These are phyloP conservation scores for Speoplatyrhinus poulsoni DNA, from an alignment of 2,113 vertebrate species.

Conservation along the genomic window DNA sequence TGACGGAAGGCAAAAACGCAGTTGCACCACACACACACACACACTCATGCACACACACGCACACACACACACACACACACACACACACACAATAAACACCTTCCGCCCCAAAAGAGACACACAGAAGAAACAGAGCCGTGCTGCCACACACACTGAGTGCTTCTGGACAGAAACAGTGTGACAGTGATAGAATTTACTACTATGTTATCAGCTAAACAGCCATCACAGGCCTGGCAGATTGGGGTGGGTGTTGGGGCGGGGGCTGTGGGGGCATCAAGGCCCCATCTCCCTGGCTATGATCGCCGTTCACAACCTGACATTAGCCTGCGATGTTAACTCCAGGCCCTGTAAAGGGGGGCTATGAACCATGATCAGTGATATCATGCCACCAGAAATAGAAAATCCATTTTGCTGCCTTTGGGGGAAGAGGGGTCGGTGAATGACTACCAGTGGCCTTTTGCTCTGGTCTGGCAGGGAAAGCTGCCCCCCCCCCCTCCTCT, in stretches of 20 bases:
- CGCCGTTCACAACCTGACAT: conserved; percentile 74
- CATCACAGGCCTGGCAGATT: conserved; percentile 76
- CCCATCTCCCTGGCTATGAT: conserved; percentile 78
- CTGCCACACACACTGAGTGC: conserved; percentile 58
- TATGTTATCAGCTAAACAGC: conserved; percentile 80
- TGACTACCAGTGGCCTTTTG: conserved; percentile 76
- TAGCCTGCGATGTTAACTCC: conserved; percentile 79
- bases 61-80: not conserved
- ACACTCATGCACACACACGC: not conserved
- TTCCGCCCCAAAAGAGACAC: conserved; percentile 55
- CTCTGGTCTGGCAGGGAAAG: conserved; percentile 49
- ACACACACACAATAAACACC: conserved; percentile 52
- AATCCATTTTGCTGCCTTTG: conserved; percentile 82
- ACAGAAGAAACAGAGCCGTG: conserved; percentile 37
- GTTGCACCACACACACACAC: not conserved
- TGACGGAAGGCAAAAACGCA: not conserved
- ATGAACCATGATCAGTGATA: conserved; percentile 83
- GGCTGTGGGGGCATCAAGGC: conserved; percentile 73
- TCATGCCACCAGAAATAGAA: conserved; percentile 80
- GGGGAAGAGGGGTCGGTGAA: conserved; percentile 26
- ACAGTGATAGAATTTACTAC: conserved; percentile 81
- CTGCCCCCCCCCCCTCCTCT: not conserved
- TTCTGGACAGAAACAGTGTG: conserved; percentile 71
- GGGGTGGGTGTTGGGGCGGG: conserved; percentile 16
- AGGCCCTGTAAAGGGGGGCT: conserved; percentile 75